A percentile compares a stretch with the other conserved stretches of the same genome.
phyloP scores from a whole-genome alignment of 2,888 invertebrate species.

The Crepidodera aurea region DNA sequence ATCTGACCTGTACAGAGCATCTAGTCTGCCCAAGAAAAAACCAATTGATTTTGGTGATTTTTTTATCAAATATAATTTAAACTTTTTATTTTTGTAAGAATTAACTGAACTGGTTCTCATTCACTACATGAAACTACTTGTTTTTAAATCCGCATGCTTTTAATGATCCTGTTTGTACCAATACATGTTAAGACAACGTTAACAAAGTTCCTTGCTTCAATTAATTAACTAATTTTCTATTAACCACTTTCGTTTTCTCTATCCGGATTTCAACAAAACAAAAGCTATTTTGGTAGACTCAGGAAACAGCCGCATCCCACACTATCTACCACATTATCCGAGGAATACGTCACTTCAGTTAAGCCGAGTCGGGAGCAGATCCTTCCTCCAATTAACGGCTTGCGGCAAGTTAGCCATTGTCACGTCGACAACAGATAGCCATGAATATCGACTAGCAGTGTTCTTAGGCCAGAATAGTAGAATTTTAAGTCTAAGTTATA shows the following conservation, averaged over 20 bases:
- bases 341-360: conserved; percentile 12
- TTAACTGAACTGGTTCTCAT: too few relatives aligned
- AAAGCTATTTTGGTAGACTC: conserved; percentile 6
- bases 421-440: conserved; percentile 48
- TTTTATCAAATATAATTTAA: too few relatives aligned
- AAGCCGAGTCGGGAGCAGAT: conserved; percentile 15
- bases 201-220: not conserved
- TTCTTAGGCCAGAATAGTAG: not conserved
- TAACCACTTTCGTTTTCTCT: not conserved
- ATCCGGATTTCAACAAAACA: not conserved
- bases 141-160: too few relatives aligned
- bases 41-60: too few relatives aligned
- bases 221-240: conserved; percentile 1
- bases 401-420: conserved; percentile 49
- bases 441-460: not conserved
- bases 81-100: too few relatives aligned
- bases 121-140: too few relatives aligned
- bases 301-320: not conserved
- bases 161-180: too few relatives aligned
- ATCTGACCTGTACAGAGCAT: too few relatives aligned
- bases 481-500: too few relatives aligned
- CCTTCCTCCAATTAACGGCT: conserved; percentile 25
- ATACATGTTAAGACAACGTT: too few relatives aligned
- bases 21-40: too few relatives aligned
- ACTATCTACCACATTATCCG: conserved; percentile 18